These are phyloP conservation scores for Pristionchus arcanus DNA, from an alignment of 2,888 invertebrate species.

Conservation along the genomic window DNA sequence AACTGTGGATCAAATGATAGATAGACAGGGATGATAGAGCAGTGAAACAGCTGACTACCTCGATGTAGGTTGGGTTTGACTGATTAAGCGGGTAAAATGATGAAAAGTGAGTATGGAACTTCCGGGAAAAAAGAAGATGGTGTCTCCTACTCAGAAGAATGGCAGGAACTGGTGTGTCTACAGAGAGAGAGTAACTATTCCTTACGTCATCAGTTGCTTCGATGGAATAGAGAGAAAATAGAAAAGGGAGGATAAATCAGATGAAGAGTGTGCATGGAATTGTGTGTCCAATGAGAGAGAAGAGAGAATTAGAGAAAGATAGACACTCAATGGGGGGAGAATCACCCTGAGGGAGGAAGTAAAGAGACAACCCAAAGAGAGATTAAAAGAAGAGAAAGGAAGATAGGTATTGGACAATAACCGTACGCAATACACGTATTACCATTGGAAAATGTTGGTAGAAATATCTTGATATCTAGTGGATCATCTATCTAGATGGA, in stretches of 20 bases:
- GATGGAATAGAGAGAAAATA: neutral
- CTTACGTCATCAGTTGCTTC: neutral
- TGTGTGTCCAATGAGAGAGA: constrained; percentile 3
- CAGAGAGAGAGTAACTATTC: neutral
- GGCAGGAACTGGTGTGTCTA: neutral
- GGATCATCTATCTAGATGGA: neutral
- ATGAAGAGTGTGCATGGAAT: neutral
- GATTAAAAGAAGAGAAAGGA: neutral
- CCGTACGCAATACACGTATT: neutral
- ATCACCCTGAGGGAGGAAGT: constrained; percentile 17
- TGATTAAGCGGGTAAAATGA: neutral
- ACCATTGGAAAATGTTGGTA: neutral
- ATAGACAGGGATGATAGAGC: neutral
- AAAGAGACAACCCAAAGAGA: neutral
- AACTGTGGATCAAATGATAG: neutral
- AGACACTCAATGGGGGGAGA: neutral
- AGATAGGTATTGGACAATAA: neutral
- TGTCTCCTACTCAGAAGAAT: neutral
- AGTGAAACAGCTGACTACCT: neutral
- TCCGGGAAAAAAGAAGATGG: neutral
- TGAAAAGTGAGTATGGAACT: neutral
- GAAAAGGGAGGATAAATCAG: neutral
- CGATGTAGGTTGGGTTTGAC: neutral
- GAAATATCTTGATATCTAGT: neutral
- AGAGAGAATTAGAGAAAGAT: constrained; percentile 23